A percentile compares a stretch with the other conserved stretches of the same genome.
phyloP scores from a whole-genome alignment of 37 sponge, comb jelly and placozoan species.

The Cliona cf. orientalis region DNA sequence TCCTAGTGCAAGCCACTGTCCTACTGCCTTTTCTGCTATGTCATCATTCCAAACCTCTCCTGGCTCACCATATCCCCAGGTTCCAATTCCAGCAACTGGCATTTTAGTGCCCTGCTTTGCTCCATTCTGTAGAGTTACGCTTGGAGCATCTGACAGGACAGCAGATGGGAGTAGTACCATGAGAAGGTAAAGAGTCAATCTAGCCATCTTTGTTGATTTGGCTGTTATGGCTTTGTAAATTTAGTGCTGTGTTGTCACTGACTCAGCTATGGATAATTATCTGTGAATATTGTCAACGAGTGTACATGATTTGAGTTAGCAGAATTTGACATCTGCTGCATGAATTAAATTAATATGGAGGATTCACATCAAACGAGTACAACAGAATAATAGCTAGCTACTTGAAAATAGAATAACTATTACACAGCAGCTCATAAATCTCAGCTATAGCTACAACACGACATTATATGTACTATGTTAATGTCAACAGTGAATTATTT shows the following conservation, averaged over 20 bases:
- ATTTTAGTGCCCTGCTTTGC: neutral
- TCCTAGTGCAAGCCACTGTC: slow-evolving; percentile 16
- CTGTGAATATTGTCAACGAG: no score
- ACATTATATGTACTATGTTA: neutral
- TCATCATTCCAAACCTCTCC: slow-evolving; percentile 23
- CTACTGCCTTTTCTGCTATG: slow-evolving; percentile 24
- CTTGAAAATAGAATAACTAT: no score
- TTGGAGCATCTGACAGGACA: neutral
- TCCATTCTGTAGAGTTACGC: neutral
- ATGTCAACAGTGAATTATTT: neutral
- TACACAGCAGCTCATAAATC: no score
- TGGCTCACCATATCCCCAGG: neutral
- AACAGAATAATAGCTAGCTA: no score
- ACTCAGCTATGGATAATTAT: no score
- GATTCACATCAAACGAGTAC: no score
- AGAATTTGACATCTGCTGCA: no score
- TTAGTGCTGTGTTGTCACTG: no score
- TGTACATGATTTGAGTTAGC: no score
- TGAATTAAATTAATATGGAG: no score
- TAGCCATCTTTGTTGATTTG: neutral
- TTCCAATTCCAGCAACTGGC: neutral
- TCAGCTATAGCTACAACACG: neutral
- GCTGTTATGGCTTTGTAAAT: neutral
- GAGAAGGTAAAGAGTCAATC: neutral
- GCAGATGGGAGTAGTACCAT: neutral